These are phyloP conservation scores for Amblyraja radiata DNA, from an alignment of 2,797 vertebrate species.

Conservation along the genomic window DNA sequence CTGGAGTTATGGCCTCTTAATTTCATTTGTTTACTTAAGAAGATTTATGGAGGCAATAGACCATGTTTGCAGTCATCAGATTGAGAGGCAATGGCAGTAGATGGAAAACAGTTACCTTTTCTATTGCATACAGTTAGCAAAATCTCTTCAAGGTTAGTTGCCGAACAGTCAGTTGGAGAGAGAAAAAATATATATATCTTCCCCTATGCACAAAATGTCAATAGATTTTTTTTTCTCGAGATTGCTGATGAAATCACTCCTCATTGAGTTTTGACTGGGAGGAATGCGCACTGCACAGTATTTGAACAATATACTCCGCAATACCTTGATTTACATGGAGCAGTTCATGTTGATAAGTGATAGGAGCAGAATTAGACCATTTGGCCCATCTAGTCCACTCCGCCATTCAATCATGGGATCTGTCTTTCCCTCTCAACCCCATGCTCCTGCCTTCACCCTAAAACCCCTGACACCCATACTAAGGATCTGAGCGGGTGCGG, in stretches of 20 bases:
- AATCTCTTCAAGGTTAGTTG: background rate
- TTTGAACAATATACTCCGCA: background rate
- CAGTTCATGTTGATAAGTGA: too few species aligned
- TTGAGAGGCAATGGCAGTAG: background rate
- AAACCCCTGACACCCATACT: too few species aligned
- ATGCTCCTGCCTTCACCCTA: too few species aligned
- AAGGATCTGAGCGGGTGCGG: too few species aligned
- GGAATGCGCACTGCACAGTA: background rate
- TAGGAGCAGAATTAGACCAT: too few species aligned
- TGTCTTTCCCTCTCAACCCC: too few species aligned
- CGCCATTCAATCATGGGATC: too few species aligned
- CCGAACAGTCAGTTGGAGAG: background rate
- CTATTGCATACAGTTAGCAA: background rate
- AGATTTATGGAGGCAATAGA: background rate
- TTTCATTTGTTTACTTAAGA: background rate
- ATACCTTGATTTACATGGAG: background rate
- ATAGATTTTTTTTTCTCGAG: background rate
- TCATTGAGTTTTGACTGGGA: background rate
- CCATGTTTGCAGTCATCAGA: background rate
- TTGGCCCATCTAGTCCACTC: too few species aligned
- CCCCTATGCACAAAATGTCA: background rate
- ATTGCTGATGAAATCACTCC: background rate
- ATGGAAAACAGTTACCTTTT: background rate
- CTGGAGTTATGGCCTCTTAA: background rate
- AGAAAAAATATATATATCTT: background rate